Evolutionary conservation across 1,140 invertebrate species (phyloP).

Genomic region (Cydia amplana): DNA sequence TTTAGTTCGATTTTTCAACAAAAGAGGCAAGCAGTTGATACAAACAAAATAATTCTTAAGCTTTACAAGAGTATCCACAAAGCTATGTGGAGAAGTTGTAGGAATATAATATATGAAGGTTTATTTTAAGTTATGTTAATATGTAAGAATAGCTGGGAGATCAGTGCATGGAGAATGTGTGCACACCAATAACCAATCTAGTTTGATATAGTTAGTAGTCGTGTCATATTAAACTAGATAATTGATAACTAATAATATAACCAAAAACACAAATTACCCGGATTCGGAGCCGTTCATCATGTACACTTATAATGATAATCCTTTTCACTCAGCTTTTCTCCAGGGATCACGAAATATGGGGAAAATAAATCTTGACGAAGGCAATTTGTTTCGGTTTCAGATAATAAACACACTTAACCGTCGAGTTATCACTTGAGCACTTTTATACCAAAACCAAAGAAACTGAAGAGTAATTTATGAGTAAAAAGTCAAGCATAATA

Average conservation of each 20-base stretch:
- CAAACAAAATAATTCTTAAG: too few relatives aligned
- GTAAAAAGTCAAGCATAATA: conserved; percentile 58
- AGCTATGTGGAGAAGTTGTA: too few relatives aligned
- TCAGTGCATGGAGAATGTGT: too few relatives aligned
- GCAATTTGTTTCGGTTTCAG: conserved; percentile 39
- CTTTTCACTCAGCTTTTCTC: conserved; percentile 23
- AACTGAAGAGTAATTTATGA: conserved; percentile 64
- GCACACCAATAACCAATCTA: neutral
- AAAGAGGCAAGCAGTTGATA: too few relatives aligned
- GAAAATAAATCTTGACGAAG: conserved; percentile 50
- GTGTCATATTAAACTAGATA: conserved; percentile 14
- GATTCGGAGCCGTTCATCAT: conserved; percentile 89
- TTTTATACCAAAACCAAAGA: conserved; percentile 65
- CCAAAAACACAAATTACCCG: conserved; percentile 81
- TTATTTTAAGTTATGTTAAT: too few relatives aligned
- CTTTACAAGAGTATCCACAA: too few relatives aligned
- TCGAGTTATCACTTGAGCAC: conserved; percentile 55
- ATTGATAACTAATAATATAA: conserved; percentile 31
- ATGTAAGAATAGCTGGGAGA: too few relatives aligned
- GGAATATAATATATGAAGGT: too few relatives aligned
- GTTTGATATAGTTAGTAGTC: neutral
- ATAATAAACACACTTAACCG: conserved; percentile 53
- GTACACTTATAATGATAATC: conserved; percentile 39
- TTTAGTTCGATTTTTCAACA: too few relatives aligned
- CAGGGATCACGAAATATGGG: conserved; percentile 27